Percentiles rank a stretch among this genome's conserved stretches.
Evolutionary conservation across 2,113 vertebrate genomes (phyloP).

Genomic region (Butastur rufipennis): DNA sequence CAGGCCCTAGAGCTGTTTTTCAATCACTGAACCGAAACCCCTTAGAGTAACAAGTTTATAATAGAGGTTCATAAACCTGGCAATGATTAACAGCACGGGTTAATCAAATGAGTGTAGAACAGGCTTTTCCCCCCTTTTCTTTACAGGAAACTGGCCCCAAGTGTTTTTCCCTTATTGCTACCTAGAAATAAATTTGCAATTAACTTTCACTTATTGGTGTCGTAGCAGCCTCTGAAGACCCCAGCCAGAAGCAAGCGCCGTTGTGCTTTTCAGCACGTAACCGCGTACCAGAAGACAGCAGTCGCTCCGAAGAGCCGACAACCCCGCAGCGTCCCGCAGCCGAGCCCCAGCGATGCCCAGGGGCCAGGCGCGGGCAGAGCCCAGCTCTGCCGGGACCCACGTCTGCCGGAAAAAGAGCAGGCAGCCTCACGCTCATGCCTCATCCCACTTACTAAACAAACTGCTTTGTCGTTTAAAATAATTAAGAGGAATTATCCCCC

Average conservation of each 20-base stretch:
- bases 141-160: constrained; percentile 34
- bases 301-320: rapidly evolving
- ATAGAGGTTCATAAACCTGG: constrained; percentile 56
- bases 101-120: constrained; percentile 55
- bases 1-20: constrained; percentile 68
- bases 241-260: neutral
- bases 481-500: neutral
- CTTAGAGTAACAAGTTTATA: constrained; percentile 61
- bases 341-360: neutral
- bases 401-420: neutral
- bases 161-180: constrained; percentile 22
- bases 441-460: neutral
- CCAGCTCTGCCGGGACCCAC: neutral
- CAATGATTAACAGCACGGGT: constrained; percentile 57
- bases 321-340: neutral
- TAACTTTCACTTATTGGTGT: constrained; percentile 33
- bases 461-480: neutral
- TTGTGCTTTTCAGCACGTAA: neutral
- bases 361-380: neutral
- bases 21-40: constrained; percentile 61
- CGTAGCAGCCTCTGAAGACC: neutral
- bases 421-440: neutral
- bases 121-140: constrained; percentile 23
- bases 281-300: neutral
- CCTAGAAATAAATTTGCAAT: constrained; percentile 27